phyloP scores from a whole-genome alignment of 1,140 invertebrate species.

The Potamilus streckersoni region DNA sequence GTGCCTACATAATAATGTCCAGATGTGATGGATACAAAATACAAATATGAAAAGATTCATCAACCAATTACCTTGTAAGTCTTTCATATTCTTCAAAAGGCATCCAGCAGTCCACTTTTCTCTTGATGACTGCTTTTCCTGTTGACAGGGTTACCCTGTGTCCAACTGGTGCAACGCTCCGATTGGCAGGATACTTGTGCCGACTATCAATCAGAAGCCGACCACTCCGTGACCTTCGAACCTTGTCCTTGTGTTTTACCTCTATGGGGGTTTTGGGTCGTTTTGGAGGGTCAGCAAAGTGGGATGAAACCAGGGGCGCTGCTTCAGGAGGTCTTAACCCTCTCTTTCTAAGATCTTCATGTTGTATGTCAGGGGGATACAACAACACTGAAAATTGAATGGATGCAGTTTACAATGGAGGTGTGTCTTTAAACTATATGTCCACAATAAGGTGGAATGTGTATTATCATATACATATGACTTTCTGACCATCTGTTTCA shows the following conservation, averaged over 20 bases:
- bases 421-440: too few species aligned
- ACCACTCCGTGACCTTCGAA: conserved; percentile 48
- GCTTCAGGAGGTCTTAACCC: conserved; percentile 32
- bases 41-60: too few species aligned
- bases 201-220: conserved; percentile 51
- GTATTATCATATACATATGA: too few species aligned
- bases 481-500: too few species aligned
- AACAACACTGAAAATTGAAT: conserved; percentile 48
- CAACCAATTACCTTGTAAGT: conserved; percentile 51
- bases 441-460: too few species aligned
- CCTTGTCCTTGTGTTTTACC: conserved; percentile 53
- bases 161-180: conserved; percentile 32
- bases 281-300: conserved; percentile 53
- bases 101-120: conserved; percentile 62
- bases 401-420: too few species aligned
- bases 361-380: conserved; percentile 57
- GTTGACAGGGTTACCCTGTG: conserved; percentile 57
- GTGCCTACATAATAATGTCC: too few species aligned
- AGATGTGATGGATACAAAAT: too few species aligned
- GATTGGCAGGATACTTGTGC: conserved; percentile 45
- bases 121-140: conserved; percentile 53
- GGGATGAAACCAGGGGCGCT: conserved; percentile 41
- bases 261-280: conserved; percentile 43
- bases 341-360: conserved; percentile 32
- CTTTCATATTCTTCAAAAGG: conserved; percentile 64